These are phyloP conservation scores for Erpetoichthys calabaricus DNA, from an alignment of 2,797 vertebrate species.

Conservation along the genomic window DNA sequence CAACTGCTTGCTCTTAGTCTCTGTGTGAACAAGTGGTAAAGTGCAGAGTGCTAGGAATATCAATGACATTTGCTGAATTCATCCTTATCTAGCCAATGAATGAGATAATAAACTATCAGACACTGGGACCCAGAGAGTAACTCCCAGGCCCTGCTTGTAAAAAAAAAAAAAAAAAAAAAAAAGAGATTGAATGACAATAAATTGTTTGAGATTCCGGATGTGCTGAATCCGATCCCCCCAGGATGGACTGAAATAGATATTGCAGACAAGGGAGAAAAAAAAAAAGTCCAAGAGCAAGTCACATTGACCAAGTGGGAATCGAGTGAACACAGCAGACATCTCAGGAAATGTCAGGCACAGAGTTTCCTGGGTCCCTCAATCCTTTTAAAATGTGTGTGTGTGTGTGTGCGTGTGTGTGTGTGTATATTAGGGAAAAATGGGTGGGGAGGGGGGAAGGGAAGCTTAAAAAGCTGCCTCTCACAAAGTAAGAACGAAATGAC, in stretches of 20 bases:
- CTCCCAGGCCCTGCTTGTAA: constrained; percentile 37
- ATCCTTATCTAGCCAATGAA: constrained; percentile 8
- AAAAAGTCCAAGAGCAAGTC: constrained; percentile 16
- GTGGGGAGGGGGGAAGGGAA: background rate
- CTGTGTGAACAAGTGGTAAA: no score
- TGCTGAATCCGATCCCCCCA: constrained; percentile 59
- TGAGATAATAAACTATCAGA: constrained; percentile 20
- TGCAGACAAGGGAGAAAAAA: constrained; percentile 39
- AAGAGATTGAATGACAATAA: constrained; percentile 64
- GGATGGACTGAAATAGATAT: constrained; percentile 71
- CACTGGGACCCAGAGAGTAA: constrained; percentile 49
- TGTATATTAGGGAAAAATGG: background rate
- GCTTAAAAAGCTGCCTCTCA: no score
- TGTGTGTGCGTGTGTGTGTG: background rate
- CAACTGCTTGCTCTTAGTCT: no score
- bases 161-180: constrained; percentile 58
- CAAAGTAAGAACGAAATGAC: no score
- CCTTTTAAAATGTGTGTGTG: background rate
- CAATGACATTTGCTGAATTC: constrained; percentile 37
- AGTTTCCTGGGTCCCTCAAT: no score
- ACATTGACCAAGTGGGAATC: constrained; percentile 18
- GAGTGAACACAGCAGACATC: constrained; percentile 11
- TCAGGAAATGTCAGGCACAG: background rate
- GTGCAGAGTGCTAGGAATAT: constrained; percentile 39
- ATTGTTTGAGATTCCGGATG: constrained; percentile 64